phyloP scores from a whole-genome alignment of 1,140 invertebrate species.

The Pseudobourletiella spinata region DNA sequence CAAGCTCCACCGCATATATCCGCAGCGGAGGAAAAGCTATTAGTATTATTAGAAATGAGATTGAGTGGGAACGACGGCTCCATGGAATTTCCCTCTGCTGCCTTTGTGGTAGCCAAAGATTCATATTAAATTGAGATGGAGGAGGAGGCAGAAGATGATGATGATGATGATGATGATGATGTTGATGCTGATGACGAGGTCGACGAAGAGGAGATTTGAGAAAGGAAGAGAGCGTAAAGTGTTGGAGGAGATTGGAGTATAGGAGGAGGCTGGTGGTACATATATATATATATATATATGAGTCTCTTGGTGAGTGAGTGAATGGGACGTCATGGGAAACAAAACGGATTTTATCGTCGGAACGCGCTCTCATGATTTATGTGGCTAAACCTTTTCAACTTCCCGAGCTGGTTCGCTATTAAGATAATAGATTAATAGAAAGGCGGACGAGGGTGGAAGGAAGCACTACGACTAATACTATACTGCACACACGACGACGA shows the following conservation, averaged over 20 bases:
- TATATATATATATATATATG: too few relatives aligned
- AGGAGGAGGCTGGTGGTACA: too few relatives aligned
- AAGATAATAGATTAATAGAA: slow-evolving; percentile 26
- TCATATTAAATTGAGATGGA: background rate
- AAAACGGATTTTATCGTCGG: slow-evolving; percentile 23
- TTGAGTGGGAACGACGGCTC: background rate
- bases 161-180: too few relatives aligned
- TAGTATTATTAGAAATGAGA: slow-evolving; percentile 10
- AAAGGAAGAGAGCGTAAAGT: background rate
- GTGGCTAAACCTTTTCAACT: slow-evolving; percentile 20
- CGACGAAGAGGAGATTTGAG: too few relatives aligned
- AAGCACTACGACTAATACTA: too few relatives aligned
- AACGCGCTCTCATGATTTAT: slow-evolving; percentile 24
- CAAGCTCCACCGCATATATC: too few relatives aligned
- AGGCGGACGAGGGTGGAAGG: slow-evolving; percentile 2
- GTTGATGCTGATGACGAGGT: too few relatives aligned
- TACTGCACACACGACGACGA: too few relatives aligned
- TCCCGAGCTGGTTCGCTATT: slow-evolving; percentile 20
- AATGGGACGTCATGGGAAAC: slow-evolving; percentile 14
- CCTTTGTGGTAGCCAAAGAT: too few relatives aligned
- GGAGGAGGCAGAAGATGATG: background rate
- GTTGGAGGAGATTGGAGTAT: background rate
- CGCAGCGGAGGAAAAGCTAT: background rate
- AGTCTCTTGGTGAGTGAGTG: background rate
- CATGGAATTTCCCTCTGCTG: background rate